Evolutionary conservation across 2,797 vertebrate genomes (phyloP).

Genomic region (Cirrhinus molitorella): DNA sequence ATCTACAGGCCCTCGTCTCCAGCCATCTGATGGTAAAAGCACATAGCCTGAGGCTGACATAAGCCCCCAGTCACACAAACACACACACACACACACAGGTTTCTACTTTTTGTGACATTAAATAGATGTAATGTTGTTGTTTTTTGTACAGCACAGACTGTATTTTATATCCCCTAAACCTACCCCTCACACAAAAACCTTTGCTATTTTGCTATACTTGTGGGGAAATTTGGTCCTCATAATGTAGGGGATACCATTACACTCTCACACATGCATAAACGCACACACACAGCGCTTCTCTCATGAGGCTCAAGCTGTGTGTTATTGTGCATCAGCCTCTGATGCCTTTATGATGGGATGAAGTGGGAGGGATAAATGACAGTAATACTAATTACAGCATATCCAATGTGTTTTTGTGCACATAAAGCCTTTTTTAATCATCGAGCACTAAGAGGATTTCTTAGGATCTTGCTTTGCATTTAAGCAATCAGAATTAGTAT

Average conservation of each 20-base stretch:
- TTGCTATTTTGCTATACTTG: not conserved
- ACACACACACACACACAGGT: conserved; percentile 21
- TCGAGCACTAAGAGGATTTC: conserved; percentile 28
- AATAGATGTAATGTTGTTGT: not conserved
- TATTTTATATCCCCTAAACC: too few relatives aligned
- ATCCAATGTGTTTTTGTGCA: conserved; percentile 27
- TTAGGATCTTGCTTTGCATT: conserved; percentile 1
- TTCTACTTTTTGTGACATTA: not conserved
- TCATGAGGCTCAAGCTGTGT: conserved; percentile 34
- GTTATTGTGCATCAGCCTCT: conserved; percentile 13
- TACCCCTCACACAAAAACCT: not conserved
- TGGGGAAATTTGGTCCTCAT: not conserved
- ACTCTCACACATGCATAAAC: too few relatives aligned
- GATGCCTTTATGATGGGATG: conserved; percentile 38
- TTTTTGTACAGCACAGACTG: too few relatives aligned
- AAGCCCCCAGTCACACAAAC: conserved; percentile 32
- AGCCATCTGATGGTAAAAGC: conserved; percentile 72
- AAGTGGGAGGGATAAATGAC: conserved; percentile 29
- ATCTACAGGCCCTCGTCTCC: conserved; percentile 63
- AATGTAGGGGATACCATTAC: not conserved
- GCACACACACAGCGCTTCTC: conserved; percentile 6
- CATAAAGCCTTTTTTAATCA: conserved; percentile 38
- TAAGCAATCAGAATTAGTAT: not conserved
- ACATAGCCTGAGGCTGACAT: conserved; percentile 80
- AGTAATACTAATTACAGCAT: conserved; percentile 44